Percentiles rank a stretch among this genome's conserved stretches.
Evolutionary conservation across 2,113 vertebrate genomes (phyloP).

Genomic region (Catharus bicknelli): DNA sequence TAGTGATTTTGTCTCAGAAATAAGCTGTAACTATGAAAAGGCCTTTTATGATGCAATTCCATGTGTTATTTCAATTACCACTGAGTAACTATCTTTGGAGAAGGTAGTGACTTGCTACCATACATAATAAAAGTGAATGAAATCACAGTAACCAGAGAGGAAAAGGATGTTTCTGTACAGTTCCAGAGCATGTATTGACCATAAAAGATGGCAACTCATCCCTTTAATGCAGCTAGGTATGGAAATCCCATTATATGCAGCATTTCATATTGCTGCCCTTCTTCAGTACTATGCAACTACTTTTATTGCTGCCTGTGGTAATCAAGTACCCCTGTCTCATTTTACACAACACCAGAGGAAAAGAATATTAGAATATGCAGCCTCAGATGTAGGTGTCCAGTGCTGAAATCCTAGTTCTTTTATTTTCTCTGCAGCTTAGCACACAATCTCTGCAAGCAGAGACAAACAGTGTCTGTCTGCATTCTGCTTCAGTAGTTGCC

Average conservation of each 20-base stretch:
- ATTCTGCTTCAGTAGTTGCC: not conserved
- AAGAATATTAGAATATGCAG: not conserved
- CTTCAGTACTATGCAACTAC: accelerated
- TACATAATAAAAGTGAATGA: not conserved
- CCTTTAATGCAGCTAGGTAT: not conserved
- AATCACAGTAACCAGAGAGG: not conserved
- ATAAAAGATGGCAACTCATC: not conserved
- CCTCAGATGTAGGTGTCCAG: not conserved
- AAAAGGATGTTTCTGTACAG: not conserved
- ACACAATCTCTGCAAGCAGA: not conserved
- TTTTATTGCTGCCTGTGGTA: not conserved
- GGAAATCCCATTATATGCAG: not conserved
- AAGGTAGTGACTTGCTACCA: not conserved
- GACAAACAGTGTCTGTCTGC: not conserved
- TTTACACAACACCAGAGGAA: not conserved
- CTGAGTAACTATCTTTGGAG: not conserved
- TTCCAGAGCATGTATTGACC: not conserved
- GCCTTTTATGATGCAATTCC: not conserved
- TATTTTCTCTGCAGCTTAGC: not conserved
- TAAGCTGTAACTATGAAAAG: not conserved
- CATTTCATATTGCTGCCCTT: not conserved
- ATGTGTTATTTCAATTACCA: not conserved
- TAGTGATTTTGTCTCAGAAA: not conserved
- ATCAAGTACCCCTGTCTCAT: not conserved
- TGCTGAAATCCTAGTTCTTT: not conserved